These are phyloP conservation scores for Chitala chitala DNA, from an alignment of 2,113 vertebrate species.

Conservation along the genomic window DNA sequence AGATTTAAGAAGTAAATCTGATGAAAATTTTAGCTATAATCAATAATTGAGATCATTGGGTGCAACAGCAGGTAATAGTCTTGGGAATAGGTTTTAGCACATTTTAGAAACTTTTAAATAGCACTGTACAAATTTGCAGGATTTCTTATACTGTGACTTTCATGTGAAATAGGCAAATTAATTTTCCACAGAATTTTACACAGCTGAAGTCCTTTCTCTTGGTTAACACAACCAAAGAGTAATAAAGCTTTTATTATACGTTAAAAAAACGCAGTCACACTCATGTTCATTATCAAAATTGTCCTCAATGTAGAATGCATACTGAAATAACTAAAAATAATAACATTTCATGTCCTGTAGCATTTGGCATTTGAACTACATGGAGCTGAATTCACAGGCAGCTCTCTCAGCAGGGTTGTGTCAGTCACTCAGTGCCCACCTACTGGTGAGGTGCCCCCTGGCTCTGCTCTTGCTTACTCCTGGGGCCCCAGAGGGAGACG, in stretches of 20 bases:
- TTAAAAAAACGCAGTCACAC: background rate
- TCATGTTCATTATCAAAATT: background rate
- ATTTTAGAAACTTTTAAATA: too few species aligned
- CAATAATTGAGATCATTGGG: background rate
- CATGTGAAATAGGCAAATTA: background rate
- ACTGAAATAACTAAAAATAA: background rate
- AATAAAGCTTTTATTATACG: too few species aligned
- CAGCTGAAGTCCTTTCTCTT: background rate
- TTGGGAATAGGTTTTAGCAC: background rate
- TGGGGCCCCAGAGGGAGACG: constrained; percentile 21
- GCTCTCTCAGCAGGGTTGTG: background rate
- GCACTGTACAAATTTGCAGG: too few species aligned
- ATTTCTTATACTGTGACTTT: too few species aligned
- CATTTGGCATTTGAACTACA: background rate
- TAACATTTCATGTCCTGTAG: background rate
- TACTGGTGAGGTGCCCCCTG: constrained; percentile 19
- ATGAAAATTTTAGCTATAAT: background rate
- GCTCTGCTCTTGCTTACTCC: constrained; percentile 40
- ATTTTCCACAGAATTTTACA: background rate
- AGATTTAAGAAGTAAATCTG: constrained; percentile 4
- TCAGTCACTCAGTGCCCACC: constrained; percentile 1
- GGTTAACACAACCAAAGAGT: too few species aligned
- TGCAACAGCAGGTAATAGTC: background rate
- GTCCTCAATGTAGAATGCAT: background rate
- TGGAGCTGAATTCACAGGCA: background rate